Evolutionary conservation across 1,140 invertebrate species (phyloP).

Genomic region (Zaprionus capensis): DNA sequence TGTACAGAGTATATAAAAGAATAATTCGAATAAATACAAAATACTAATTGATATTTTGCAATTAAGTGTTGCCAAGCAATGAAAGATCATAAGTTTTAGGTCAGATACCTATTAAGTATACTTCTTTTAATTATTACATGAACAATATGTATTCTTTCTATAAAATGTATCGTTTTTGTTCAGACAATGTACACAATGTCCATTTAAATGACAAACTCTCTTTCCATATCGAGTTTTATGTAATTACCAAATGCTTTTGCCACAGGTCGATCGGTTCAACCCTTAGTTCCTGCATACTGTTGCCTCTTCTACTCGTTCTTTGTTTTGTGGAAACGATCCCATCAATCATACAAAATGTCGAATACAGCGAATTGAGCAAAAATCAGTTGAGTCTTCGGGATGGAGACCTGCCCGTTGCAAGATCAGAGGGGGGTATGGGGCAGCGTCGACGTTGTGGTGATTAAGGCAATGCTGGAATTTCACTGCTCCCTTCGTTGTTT

Average conservation of each 20-base stretch:
- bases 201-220: neutral
- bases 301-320: constrained; percentile 9
- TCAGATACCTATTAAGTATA: no score
- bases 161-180: neutral
- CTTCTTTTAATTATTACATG: no score
- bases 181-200: neutral
- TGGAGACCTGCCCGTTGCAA: neutral
- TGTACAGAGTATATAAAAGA: no score
- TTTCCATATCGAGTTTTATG: neutral
- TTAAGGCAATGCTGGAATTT: constrained; percentile 59
- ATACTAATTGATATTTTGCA: no score
- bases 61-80: no score
- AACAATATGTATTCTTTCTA: neutral
- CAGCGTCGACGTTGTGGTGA: constrained; percentile 45
- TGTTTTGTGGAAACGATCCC: constrained; percentile 42
- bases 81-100: neutral
- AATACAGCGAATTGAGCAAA: constrained; percentile 36
- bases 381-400: constrained; percentile 45
- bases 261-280: constrained; percentile 15
- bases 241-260: neutral
- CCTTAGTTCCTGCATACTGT: constrained; percentile 5
- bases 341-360: constrained; percentile 53
- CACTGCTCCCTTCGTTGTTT: constrained; percentile 56
- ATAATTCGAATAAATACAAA: no score
- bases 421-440: neutral